These are phyloP conservation scores for Polyommatus iphigenia DNA, from an alignment of 2,888 invertebrate species.

Conservation along the genomic window DNA sequence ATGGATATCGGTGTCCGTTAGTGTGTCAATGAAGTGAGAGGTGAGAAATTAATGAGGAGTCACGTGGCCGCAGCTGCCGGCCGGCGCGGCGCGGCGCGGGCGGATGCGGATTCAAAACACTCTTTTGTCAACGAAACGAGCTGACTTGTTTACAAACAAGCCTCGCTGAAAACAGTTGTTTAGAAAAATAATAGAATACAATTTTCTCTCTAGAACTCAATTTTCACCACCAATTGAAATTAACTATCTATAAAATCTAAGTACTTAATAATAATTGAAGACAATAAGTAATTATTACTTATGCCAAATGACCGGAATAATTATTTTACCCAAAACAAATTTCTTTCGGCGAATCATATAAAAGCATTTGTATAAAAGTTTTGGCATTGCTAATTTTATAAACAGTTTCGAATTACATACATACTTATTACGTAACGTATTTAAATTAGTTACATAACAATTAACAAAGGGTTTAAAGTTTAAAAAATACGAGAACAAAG, in stretches of 20 bases:
- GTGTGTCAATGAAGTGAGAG: conserved; percentile 23
- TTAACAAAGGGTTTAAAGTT: not conserved
- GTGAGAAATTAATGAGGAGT: conserved; percentile 35
- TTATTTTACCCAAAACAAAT: too few species aligned
- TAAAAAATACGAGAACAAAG: conserved; percentile 14
- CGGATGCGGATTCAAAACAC: conserved; percentile 60
- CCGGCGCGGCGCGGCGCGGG: conserved; percentile 59
- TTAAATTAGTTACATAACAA: conserved; percentile 6
- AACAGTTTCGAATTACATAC: not conserved
- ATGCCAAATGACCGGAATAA: too few species aligned
- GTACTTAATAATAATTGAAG: not conserved
- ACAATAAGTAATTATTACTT: too few species aligned
- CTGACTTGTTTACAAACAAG: conserved; percentile 63
- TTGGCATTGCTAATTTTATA: not conserved
- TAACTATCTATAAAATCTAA: too few species aligned
- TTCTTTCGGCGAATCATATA: too few species aligned
- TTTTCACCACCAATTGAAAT: not conserved
- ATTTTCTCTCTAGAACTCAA: not conserved
- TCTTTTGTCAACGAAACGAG: conserved; percentile 55
- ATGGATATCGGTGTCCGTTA: not conserved
- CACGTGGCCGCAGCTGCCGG: conserved; percentile 52
- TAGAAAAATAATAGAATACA: conserved; percentile 47
- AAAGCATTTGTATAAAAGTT: not conserved
- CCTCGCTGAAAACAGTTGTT: conserved; percentile 47
- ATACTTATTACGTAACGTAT: not conserved